Conservation (phyloP, 2,888 invertebrate genomes). For the Exocentrus adspersus region DNA sequence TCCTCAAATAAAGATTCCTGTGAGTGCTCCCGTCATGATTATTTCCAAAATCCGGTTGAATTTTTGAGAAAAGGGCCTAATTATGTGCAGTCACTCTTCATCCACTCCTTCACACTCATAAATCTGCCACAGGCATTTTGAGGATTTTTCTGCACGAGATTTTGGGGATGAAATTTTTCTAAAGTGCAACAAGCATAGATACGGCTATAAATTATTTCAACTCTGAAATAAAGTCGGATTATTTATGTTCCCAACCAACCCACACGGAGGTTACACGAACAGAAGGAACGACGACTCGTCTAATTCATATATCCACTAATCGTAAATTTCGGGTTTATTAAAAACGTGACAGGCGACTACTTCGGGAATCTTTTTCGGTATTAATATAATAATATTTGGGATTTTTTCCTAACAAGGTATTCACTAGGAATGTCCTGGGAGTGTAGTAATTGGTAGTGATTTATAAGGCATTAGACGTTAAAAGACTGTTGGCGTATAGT, state of each 20-base stretch:
- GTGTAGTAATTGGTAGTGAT: background rate
- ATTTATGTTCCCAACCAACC: conserved; percentile 7
- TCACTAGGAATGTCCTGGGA: too few species aligned
- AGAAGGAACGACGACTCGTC: background rate
- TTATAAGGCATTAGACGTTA: background rate
- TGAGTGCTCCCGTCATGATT: too few species aligned
- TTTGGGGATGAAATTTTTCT: too few species aligned
- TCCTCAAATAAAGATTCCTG: too few species aligned
- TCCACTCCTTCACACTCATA: too few species aligned
- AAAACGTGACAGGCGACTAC: background rate
- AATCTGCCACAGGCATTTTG: too few species aligned
- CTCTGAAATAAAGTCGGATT: background rate
- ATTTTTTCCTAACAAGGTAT: background rate
- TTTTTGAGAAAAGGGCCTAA: too few species aligned
- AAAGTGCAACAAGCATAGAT: too few species aligned
- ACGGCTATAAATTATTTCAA: conserved; percentile 1
- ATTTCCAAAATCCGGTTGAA: too few species aligned
- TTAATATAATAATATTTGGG: background rate
- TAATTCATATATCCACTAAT: background rate
- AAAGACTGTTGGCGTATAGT: too few species aligned
- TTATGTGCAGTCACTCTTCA: too few species aligned
- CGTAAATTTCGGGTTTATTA: background rate
- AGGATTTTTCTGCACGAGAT: too few species aligned
- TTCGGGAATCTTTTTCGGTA: background rate
- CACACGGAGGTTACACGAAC: background rate